These are phyloP conservation scores for Maconellicoccus hirsutus DNA, from an alignment of 1,140 invertebrate species.

Conservation along the genomic window DNA sequence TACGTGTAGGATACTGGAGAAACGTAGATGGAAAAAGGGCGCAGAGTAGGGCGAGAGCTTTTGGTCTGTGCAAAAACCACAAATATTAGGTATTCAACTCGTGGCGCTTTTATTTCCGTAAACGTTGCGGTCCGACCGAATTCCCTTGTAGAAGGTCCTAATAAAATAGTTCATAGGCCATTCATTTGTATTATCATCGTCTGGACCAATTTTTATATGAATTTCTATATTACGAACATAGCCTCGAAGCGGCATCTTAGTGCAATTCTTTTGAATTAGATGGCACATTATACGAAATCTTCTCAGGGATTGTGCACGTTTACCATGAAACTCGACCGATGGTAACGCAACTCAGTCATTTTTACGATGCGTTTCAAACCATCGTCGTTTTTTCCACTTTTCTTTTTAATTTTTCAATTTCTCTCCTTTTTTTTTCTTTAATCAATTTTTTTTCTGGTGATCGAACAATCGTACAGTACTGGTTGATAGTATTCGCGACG, in stretches of 20 bases:
- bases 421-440: background rate
- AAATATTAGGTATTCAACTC: constrained; percentile 22
- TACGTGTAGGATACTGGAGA: background rate
- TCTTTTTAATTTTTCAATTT: background rate
- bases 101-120: constrained; percentile 20
- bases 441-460: background rate
- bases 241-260: background rate
- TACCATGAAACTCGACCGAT: background rate
- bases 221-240: constrained; percentile 12
- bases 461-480: background rate
- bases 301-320: background rate
- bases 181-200: constrained; percentile 19
- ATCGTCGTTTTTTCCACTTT: background rate
- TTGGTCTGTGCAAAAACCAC: constrained; percentile 10
- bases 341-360: too few species aligned
- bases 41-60: too few species aligned
- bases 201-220: constrained; percentile 17
- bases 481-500: background rate
- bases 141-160: constrained; percentile 18
- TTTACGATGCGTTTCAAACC: too few species aligned
- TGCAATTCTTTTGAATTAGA: background rate
- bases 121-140: constrained; percentile 19
- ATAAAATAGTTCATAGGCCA: constrained; percentile 22
- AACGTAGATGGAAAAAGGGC: background rate
- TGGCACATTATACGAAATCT: background rate